Percentiles rank a stretch among this genome's conserved stretches.
These are phyloP conservation scores for Strongylocentrotus purpuratus DNA, from an alignment of 35 echinoderm and acorn worm genomes.

Conservation along the genomic window DNA sequence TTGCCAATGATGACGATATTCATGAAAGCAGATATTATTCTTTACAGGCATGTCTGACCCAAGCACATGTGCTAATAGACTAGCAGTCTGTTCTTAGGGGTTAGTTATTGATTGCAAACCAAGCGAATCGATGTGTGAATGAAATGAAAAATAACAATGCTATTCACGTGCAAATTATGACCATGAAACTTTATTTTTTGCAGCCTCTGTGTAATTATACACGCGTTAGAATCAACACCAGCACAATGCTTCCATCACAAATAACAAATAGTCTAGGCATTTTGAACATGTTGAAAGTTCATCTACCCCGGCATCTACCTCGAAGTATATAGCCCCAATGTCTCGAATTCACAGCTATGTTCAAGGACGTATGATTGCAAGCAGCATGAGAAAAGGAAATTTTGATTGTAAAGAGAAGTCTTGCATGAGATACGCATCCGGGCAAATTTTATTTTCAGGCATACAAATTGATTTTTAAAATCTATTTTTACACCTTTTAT, in stretches of 20 bases:
- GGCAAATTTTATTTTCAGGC: background rate
- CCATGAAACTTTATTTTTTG: conserved; percentile 5
- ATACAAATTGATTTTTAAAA: background rate
- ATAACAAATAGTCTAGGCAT: background rate
- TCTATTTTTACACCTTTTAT: background rate
- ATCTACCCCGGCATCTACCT: background rate
- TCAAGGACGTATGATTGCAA: background rate
- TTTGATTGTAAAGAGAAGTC: background rate
- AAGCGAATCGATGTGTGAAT: background rate
- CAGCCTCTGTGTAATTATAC: background rate
- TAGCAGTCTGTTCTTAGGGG: background rate
- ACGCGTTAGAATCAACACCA: background rate
- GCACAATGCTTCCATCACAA: background rate
- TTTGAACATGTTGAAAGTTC: background rate
- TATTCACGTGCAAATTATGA: background rate
- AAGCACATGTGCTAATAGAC: background rate
- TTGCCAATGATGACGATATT: background rate
- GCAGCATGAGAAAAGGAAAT: background rate
- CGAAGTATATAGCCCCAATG: background rate
- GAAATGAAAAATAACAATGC: background rate
- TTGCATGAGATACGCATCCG: background rate
- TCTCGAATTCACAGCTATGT: background rate
- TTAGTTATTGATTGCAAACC: background rate
- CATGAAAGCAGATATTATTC: background rate
- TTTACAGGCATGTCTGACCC: background rate